Base-by-base conservation (phyloP, 23 tunicate genomes). In the Clavelina lepadiformis region DNA sequence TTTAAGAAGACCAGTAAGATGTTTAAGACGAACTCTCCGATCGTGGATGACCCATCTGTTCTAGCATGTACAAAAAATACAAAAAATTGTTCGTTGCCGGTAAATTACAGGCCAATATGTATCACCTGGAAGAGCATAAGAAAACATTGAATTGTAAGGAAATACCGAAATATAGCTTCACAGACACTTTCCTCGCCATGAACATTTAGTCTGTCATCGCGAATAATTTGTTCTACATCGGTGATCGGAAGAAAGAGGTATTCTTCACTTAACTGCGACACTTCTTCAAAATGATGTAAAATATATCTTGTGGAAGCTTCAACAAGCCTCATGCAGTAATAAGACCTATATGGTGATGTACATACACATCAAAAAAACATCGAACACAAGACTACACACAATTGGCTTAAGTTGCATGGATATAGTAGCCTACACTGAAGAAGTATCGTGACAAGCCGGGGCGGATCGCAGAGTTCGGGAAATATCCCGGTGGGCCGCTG, bases 181-280 rank as follows among this genome's bases (percentile, higher is more conserved):
- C 96, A 88, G 19, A 80, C 96, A 19, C 69, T 80, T 37, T 88
- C 96, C 50, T 88, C 96, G 3, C 68, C 72, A 5, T 83, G 46
- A 7, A 88, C 96, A 61, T 88, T 88, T 33, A 88, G 56, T 25
- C 96, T 72, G 56, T 88, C 96, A 51, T 88, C 96, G 0, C 52
- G 32, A 35, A 88, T 88, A 44, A 88, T 32, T 29, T 68, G 57
- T 6, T 68, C 35, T 2, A 88, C 34, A 30, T 88, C 96, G 1
- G 74, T 78, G 33, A 80, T 80, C 15, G 75, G 32, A 27, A 88
- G 46, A 19, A 50, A 36, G 3, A 88, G 73, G 45, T 66, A 88
- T 68, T 88, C 96, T 19, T 58, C 75, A 62, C 96, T 88, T 24
- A 51, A 66, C 32, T 71, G 67, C 13, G 88, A 56, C 26, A 88